Conservation (phyloP, 2,113 vertebrate species). For the Sinocyclocheilus anophthalmus region DNA sequence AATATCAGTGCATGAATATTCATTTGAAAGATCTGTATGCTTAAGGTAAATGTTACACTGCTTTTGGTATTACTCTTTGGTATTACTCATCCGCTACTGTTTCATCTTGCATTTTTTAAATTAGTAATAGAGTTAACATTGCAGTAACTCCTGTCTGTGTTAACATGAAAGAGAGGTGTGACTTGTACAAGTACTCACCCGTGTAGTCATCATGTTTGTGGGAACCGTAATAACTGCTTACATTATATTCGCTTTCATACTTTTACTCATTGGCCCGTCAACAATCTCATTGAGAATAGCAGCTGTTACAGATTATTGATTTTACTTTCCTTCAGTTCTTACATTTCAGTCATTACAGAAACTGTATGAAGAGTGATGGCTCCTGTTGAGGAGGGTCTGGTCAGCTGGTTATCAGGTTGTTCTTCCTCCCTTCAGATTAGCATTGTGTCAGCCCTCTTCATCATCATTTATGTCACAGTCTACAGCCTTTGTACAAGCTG, state of each 20-base stretch:
- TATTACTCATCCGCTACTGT: neutral
- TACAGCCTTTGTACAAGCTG: conserved; percentile 40
- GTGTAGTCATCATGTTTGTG: neutral
- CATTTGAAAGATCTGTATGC: neutral
- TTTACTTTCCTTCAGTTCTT: neutral
- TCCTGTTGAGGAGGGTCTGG: conserved; percentile 49
- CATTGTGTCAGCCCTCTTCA: conserved; percentile 65
- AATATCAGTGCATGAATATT: neutral
- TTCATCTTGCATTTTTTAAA: neutral
- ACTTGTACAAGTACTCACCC: conserved; percentile 29
- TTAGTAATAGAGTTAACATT: neutral
- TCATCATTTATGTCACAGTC: conserved; percentile 60
- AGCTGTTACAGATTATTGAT: neutral
- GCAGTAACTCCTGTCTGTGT: neutral
- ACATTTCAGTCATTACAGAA: conserved; percentile 11
- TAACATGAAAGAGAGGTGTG: conserved; percentile 40
- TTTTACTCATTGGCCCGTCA: neutral
- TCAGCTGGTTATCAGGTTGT: conserved; percentile 29
- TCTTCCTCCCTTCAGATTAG: conserved; percentile 62
- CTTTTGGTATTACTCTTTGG: neutral
- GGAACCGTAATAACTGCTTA: neutral
- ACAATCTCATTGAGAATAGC: neutral
- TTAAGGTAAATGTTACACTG: neutral
- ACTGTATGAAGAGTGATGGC: conserved; percentile 62
- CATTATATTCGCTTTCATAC: neutral